phyloP scores from a whole-genome alignment of 1,140 invertebrate genomes.

The Sitophilus oryzae region DNA sequence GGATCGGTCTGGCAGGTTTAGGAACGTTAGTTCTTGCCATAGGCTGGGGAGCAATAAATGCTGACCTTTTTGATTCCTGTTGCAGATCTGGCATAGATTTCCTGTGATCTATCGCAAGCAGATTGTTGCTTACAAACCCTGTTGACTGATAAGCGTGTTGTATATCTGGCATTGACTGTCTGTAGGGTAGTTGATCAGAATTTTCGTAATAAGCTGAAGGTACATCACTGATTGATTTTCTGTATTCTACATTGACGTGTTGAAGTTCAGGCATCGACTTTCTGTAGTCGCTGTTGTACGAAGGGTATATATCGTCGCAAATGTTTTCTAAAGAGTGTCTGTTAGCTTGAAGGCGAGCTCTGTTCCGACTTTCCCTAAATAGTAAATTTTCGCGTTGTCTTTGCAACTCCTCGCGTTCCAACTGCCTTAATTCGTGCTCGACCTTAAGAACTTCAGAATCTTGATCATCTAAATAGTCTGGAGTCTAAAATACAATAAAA shows the following conservation, averaged over 20 bases:
- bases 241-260: constrained; percentile 24
- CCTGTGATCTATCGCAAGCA: constrained; percentile 42
- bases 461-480: constrained; percentile 35
- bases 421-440: constrained; percentile 66
- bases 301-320: constrained; percentile 37
- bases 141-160: constrained; percentile 30
- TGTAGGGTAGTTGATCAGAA: constrained; percentile 23
- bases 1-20: constrained; percentile 34
- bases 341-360: constrained; percentile 47
- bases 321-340: constrained; percentile 58
- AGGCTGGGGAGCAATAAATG: constrained; percentile 48
- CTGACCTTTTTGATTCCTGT: constrained; percentile 40
- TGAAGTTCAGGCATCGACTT: constrained; percentile 61
- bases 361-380: constrained; percentile 54
- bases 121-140: constrained; percentile 10
- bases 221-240: constrained; percentile 34
- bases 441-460: constrained; percentile 65
- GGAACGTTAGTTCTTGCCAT: constrained; percentile 32
- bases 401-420: constrained; percentile 72
- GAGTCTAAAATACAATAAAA: constrained; percentile 26
- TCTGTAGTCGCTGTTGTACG: constrained; percentile 50
- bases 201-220: constrained; percentile 27
- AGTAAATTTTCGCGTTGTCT: constrained; percentile 64
- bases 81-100: constrained; percentile 51
- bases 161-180: constrained; percentile 36